phyloP scores from a whole-genome alignment of 2,113 vertebrate species.

The Tachysurus vachellii region DNA sequence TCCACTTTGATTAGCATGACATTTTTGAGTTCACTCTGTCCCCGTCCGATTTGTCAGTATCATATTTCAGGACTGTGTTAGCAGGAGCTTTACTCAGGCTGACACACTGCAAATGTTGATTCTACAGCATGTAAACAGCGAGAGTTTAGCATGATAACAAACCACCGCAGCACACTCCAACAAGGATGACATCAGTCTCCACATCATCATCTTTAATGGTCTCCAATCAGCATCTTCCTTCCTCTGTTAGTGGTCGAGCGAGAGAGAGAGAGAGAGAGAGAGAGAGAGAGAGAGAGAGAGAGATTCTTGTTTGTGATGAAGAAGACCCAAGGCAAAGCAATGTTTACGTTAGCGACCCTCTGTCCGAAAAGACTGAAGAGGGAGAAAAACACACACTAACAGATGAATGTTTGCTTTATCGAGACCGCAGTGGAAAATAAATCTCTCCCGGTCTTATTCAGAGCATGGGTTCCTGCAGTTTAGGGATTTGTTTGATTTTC shows the following conservation, averaged over 20 bases:
- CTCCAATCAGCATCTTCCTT: slow-evolving; percentile 29
- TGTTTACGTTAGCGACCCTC: neutral
- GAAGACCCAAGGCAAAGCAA: neutral
- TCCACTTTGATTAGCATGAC: slow-evolving; percentile 4
- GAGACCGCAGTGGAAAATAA: slow-evolving; percentile 5
- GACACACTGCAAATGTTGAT: neutral
- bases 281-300: neutral
- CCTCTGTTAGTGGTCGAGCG: neutral
- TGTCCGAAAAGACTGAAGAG: neutral
- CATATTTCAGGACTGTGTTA: neutral
- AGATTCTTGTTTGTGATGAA: neutral
- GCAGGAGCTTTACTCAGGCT: neutral
- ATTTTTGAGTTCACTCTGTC: neutral
- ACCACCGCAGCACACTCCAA: slow-evolving; percentile 1
- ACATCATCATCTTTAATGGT: slow-evolving; percentile 28
- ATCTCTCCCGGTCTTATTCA: neutral
- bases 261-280: neutral
- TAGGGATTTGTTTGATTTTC: neutral
- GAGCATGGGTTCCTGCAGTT: neutral
- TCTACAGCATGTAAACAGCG: neutral
- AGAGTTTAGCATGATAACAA: slow-evolving; percentile 1
- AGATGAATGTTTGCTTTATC: slow-evolving; percentile 30
- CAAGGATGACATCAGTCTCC: slow-evolving; percentile 29
- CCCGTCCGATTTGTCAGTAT: neutral
- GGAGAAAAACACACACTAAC: neutral